Evolutionary conservation across 2,797 vertebrate genomes (phyloP).

Genomic region (Avahi laniger): DNA sequence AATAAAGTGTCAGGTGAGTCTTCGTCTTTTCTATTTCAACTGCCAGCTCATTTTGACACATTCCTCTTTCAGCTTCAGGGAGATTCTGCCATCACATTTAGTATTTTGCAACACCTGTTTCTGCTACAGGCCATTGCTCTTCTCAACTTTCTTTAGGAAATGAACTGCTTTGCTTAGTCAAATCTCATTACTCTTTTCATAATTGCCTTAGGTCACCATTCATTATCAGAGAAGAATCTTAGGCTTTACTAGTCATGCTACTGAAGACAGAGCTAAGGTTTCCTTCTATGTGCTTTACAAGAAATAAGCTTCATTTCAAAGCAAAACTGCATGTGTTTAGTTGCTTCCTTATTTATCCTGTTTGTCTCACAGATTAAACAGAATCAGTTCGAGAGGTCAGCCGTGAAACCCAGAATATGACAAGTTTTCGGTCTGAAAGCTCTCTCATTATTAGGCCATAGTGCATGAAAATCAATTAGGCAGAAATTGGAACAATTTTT

Average conservation of each 20-base stretch:
- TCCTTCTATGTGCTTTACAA: background rate
- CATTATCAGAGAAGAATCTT: background rate
- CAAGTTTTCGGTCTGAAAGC: background rate
- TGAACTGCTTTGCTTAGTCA: slow-evolving; percentile 31
- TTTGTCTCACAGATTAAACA: background rate
- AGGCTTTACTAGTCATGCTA: background rate
- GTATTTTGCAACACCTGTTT: slow-evolving; percentile 24
- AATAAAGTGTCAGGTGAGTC: background rate
- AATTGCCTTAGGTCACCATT: slow-evolving; percentile 9
- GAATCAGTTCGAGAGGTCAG: background rate
- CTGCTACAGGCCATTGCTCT: slow-evolving; percentile 15
- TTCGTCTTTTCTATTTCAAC: slow-evolving; percentile 9
- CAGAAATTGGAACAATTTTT: background rate
- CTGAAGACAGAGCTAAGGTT: background rate
- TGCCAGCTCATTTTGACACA: background rate
- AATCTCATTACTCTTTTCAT: background rate
- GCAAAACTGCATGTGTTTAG: background rate
- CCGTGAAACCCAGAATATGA: background rate
- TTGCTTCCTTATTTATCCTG: background rate
- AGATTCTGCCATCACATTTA: background rate
- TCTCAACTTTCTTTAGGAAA: slow-evolving; percentile 29
- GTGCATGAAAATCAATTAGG: background rate
- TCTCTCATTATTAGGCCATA: background rate
- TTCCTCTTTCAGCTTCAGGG: background rate
- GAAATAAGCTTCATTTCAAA: slow-evolving; percentile 17